Percentiles rank a stretch among this genome's conserved stretches.
Evolutionary conservation across 2,888 invertebrate genomes (phyloP).

Genomic region (Chouioia cunea): DNA sequence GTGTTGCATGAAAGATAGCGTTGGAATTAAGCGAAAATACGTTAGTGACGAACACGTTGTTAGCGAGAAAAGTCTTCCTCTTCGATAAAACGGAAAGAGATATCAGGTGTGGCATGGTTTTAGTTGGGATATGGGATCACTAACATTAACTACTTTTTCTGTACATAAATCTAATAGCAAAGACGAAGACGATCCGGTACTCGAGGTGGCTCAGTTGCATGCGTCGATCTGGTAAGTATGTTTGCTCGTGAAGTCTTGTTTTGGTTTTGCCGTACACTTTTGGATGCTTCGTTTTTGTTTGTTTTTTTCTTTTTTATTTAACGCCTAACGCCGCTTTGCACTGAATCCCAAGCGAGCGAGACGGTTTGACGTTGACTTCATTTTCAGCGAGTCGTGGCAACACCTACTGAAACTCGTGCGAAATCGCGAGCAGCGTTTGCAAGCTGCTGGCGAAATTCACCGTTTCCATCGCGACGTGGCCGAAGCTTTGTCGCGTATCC

Average conservation of each 20-base stretch:
- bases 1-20: constrained; percentile 24
- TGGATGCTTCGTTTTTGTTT: not conserved
- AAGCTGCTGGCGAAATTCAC: constrained; percentile 97
- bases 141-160: constrained; percentile 46
- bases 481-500: constrained; percentile 89
- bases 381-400: constrained; percentile 84
- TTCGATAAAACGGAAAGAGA: not conserved
- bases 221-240: constrained; percentile 70
- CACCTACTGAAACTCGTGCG: constrained; percentile 88
- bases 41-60: not conserved
- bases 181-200: constrained; percentile 69
- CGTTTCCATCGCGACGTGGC: constrained; percentile 96
- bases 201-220: constrained; percentile 71
- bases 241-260: constrained; percentile 33
- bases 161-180: constrained; percentile 56
- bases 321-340: not conserved
- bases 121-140: constrained; percentile 36
- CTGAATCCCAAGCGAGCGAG: no score
- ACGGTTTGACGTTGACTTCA: not conserved
- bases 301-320: constrained; percentile 2
- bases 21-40: not conserved
- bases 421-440: constrained; percentile 86
- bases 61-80: not conserved
- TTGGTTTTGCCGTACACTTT: not conserved
- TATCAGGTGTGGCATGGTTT: constrained; percentile 32